A percentile compares a stretch with the other conserved stretches of the same genome.
These are phyloP conservation scores for Nannospalax galili DNA, from an alignment of 2,113 vertebrate genomes.

Conservation along the genomic window DNA sequence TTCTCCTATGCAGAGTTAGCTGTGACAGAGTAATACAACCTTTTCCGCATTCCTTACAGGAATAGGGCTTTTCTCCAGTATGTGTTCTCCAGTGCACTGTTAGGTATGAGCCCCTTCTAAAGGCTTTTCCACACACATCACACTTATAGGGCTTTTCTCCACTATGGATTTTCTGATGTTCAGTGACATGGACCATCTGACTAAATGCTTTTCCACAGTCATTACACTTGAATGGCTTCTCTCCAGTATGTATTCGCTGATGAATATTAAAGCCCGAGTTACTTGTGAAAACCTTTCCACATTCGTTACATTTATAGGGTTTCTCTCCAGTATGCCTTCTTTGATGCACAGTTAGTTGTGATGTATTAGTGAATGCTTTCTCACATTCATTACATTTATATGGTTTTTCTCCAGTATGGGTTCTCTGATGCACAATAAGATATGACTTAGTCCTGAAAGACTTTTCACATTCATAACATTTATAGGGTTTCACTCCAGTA, in stretches of 20 bases:
- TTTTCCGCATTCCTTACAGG: conserved; percentile 74
- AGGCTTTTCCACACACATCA: conserved; percentile 79
- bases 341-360: conserved; percentile 72
- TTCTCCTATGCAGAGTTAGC: conserved; percentile 72
- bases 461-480: conserved; percentile 73
- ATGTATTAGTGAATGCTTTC: conserved; percentile 72
- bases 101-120: conserved; percentile 76
- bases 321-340: conserved; percentile 76
- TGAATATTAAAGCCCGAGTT: conserved; percentile 73
- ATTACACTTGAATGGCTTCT: conserved; percentile 75
- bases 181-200: conserved; percentile 74
- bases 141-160: conserved; percentile 81
- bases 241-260: conserved; percentile 74
- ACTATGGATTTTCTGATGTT: conserved; percentile 80
- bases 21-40: conserved; percentile 70
- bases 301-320: conserved; percentile 76
- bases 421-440: conserved; percentile 67
- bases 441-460: conserved; percentile 69
- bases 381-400: conserved; percentile 76
- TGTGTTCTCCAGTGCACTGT: conserved; percentile 80
- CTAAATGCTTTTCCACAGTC: conserved; percentile 80
- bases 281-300: conserved; percentile 78
- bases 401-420: conserved; percentile 76
- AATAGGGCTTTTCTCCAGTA: conserved; percentile 79
- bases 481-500: conserved; percentile 69